These are phyloP conservation scores for Tinamus guttatus DNA, from an alignment of 2,113 vertebrate genomes.

Conservation along the genomic window DNA sequence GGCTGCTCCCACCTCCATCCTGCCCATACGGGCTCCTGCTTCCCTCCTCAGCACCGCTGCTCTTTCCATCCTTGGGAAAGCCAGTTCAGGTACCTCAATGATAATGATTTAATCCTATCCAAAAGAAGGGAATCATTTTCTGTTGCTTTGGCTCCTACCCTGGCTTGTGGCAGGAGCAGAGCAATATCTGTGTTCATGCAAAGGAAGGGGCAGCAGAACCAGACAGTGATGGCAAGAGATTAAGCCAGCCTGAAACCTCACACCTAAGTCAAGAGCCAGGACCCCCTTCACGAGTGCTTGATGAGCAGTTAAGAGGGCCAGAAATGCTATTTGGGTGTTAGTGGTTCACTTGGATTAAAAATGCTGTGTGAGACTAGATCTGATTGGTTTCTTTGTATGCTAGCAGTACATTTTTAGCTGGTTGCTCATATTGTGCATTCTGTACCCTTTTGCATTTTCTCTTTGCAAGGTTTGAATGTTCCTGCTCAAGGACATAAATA, in stretches of 20 bases:
- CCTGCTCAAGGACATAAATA: neutral
- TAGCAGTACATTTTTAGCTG: neutral
- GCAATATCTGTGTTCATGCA: rapidly evolving
- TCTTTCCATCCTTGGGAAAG: neutral
- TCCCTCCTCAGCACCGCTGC: neutral
- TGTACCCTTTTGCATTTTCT: neutral
- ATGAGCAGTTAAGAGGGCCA: neutral
- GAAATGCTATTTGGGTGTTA: neutral
- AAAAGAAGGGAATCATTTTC: neutral
- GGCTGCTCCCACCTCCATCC: neutral
- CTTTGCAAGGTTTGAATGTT: neutral
- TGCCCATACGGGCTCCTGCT: neutral
- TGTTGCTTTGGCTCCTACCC: neutral
- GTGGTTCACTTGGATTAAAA: neutral
- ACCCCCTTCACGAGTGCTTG: rapidly evolving
- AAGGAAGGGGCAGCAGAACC: neutral
- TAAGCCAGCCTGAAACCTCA: neutral
- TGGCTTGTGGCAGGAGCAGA: neutral
- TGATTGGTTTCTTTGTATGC: neutral
- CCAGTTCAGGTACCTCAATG: neutral
- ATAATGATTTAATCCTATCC: neutral
- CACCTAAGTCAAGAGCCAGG: neutral
- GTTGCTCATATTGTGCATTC: neutral
- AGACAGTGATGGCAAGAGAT: rapidly evolving
- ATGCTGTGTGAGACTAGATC: neutral